phyloP scores from a whole-genome alignment of 1,140 invertebrate genomes.

The Zaprionus ghesquierei region DNA sequence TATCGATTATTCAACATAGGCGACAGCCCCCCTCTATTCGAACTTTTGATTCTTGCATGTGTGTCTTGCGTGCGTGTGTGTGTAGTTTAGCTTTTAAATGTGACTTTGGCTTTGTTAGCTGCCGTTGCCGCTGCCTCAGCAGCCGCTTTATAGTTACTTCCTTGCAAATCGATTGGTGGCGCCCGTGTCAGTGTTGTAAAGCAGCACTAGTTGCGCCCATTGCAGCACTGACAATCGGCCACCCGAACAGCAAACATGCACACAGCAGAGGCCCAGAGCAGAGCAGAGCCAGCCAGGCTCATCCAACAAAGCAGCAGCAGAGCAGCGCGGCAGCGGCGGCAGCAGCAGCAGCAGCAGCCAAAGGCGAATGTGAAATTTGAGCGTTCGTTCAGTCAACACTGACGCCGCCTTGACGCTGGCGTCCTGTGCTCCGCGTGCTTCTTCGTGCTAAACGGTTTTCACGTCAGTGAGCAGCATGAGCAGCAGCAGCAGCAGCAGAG shows the following conservation, averaged over 20 bases:
- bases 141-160: not conserved
- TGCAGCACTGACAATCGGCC: constrained; percentile 33
- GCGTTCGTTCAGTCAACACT: constrained; percentile 34
- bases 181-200: constrained; percentile 36
- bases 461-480: constrained; percentile 11
- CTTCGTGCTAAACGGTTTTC: constrained; percentile 15
- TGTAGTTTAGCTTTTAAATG: not conserved
- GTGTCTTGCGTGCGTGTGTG: constrained; percentile 1
- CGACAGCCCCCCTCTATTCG: not conserved
- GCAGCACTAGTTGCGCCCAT: constrained; percentile 50
- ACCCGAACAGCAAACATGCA: not conserved
- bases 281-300: not conserved
- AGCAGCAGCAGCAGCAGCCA: constrained; percentile 8
- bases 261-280: constrained; percentile 1
- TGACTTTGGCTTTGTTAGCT: constrained; percentile 9
- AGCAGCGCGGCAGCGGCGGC: not conserved
- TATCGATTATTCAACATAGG: constrained; percentile 64
- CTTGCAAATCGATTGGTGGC: constrained; percentile 35
- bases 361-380: constrained; percentile 28
- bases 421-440: constrained; percentile 41
- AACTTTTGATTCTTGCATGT: not conserved
- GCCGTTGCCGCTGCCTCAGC: not conserved
- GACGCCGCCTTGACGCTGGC: constrained; percentile 43
- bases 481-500: not conserved
- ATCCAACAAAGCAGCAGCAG: not conserved